These are phyloP conservation scores for Oreocharis arfaki DNA, from an alignment of 2,113 vertebrate species.

Conservation along the genomic window DNA sequence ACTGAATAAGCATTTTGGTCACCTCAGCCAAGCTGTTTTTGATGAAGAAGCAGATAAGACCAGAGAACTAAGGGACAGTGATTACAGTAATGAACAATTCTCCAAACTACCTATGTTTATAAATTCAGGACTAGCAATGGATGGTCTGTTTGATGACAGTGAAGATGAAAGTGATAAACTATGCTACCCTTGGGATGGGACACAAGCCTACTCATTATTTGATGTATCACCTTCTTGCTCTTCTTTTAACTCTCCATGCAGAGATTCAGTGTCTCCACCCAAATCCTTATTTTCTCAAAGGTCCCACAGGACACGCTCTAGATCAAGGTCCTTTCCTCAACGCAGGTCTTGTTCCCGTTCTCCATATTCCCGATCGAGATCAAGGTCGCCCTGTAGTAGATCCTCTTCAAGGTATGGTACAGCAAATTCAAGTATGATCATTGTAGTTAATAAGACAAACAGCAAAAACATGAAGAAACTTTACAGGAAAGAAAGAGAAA, in stretches of 20 bases:
- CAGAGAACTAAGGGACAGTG: conserved; percentile 75
- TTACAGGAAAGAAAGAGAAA: neutral
- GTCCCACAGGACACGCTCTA: conserved; percentile 82
- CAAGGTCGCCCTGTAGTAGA: conserved; percentile 89
- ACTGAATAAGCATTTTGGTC: conserved; percentile 98
- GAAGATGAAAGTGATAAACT: conserved; percentile 89
- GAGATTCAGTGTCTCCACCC: conserved; percentile 89
- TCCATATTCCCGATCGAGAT: conserved; percentile 89
- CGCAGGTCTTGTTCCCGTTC: conserved; percentile 85
- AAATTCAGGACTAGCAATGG: conserved; percentile 87
- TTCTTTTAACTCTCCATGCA: conserved; percentile 91
- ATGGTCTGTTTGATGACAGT: conserved; percentile 88
- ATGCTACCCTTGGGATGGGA: conserved; percentile 91
- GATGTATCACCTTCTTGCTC: conserved; percentile 91
- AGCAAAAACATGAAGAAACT: neutral
- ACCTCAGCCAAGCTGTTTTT: conserved; percentile 86
- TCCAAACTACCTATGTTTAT: conserved; percentile 88
- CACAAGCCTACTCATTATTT: conserved; percentile 90
- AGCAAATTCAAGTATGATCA: neutral
- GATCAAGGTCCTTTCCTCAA: conserved; percentile 82
- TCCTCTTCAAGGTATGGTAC: conserved; percentile 87
- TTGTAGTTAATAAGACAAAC: neutral
- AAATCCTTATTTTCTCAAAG: conserved; percentile 88
- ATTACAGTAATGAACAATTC: conserved; percentile 81
- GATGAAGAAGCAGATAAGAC: conserved; percentile 76